These are phyloP conservation scores for Aurelia aurita complex sp. Pacific DNA, from an alignment of 30 jellyfish, hydroid and myxozoan genomes.

Conservation along the genomic window DNA sequence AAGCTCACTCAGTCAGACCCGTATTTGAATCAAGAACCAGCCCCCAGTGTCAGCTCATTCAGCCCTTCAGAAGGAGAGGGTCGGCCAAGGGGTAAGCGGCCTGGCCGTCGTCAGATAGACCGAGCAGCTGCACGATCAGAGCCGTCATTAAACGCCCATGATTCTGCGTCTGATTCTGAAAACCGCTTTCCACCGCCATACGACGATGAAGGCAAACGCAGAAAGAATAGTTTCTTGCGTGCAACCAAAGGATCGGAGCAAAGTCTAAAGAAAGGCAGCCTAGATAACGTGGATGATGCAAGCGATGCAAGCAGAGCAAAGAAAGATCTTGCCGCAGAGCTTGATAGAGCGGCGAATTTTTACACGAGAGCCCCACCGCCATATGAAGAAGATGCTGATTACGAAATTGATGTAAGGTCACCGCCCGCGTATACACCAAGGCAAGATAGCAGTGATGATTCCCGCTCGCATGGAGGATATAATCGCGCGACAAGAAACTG, in stretches of 20 bases:
- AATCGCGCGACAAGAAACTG: conserved; percentile 61
- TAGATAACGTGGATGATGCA: conserved; percentile 50
- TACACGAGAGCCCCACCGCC: conserved; percentile 95
- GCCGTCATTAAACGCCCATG: conserved; percentile 72
- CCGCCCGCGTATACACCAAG: conserved; percentile 96
- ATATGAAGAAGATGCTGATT: conserved; percentile 59
- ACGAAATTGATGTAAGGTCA: conserved; percentile 73
- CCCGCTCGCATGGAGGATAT: conserved; percentile 47
- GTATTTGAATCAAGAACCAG: conserved; percentile 68
- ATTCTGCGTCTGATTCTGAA: conserved; percentile 75
- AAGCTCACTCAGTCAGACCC: conserved; percentile 96
- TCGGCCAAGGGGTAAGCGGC: conserved; percentile 68
- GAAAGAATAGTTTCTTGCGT: conserved; percentile 92
- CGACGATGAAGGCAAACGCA: conserved; percentile 53
- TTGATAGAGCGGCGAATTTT: conserved; percentile 79
- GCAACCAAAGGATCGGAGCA: conserved; percentile 87
- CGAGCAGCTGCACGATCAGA: conserved; percentile 91
- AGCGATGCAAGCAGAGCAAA: conserved; percentile 46
- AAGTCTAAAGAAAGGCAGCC: conserved; percentile 53
- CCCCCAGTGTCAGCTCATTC: conserved; percentile 55
- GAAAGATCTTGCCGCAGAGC: conserved; percentile 88
- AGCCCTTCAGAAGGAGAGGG: conserved; percentile 55
- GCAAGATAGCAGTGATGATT: conserved; percentile 65
- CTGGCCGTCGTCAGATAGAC: conserved; percentile 81
- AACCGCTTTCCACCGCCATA: conserved; percentile 76